Base-by-base conservation (phyloP, 2,113 vertebrate species). In the Scomber colias region DNA sequence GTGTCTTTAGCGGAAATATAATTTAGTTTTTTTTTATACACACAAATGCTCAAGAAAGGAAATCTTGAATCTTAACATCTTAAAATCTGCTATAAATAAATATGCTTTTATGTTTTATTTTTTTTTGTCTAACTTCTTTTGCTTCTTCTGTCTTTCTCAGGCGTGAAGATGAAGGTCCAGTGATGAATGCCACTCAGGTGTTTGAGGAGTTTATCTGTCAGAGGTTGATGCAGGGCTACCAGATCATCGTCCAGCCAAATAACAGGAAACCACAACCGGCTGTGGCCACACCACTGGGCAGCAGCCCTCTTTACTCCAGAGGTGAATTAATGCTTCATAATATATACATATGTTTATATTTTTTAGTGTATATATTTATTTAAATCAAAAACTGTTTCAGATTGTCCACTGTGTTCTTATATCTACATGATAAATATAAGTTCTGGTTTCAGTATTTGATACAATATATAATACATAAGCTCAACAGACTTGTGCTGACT, bases 141-240 rank as follows among this genome's bases (percentile, higher is more conserved):
- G 50, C 35, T 75, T 53, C 56, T 59, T 24, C 12, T 30, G 15
- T 72, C 64, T 44, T 80, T 62, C 27, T 35, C 87, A 99, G 98
- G 91, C 96, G 98, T 44, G 98, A 99, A 7, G 98, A 99, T 56
- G 98, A 99, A 19, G 95, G 92, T 6, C 93, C 96, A 8, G 95
- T 96, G 87, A 97, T 99, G 96, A 97, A 93, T 0, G 97, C 97
- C 0, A 96, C 96, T 59, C 97, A 97, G 82, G 98, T 99, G 54
- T 99, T 99, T 89, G 98, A 99, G 84, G 98, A 99, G 91, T 99
- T 99, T 49, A 97, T 99, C 79, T 99, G 97, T 78, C 98, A 99
- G 92, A 95, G 98, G 6, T 94, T 99, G 84, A 99, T 99, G 98
- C 98, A 99, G 88, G 98, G 98, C 30, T 99, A 99, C 87, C 98